Base-by-base conservation (phyloP, 2,888 invertebrate genomes). In the Pseudococcus longispinus region DNA sequence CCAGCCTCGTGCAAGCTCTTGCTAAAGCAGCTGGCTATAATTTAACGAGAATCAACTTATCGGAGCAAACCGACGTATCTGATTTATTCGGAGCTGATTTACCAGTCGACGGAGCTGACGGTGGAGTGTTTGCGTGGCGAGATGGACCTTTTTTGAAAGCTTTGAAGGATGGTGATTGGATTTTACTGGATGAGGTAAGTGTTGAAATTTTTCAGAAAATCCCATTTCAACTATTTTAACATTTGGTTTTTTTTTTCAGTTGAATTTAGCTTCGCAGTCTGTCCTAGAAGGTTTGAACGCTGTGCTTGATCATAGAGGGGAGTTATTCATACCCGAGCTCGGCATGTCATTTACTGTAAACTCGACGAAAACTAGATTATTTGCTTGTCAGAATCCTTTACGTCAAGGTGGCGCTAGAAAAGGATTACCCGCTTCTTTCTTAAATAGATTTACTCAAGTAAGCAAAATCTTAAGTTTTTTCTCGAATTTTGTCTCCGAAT, bases 251-350 rank as follows among this genome's bases (percentile, higher is more conserved):
- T 74, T 89, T 90, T 46, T 89, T 13, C 32, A 93, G 92, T 92
- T 99, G 89, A 99, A 99, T 92, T 92, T 99, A 88, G 99, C 99
- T 0, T 98, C 99, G 0, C 99, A 99, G 91, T 97, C 98, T 0
- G 99, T 99, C 0, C 92, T 99, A 18, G 99, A 99, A 92, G 99
- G 99, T 42, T 93, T 99, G 3, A 99, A 99, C 90, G 99, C 99
- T 0, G 98, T 99, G 90, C 93, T 99, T 87, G 99, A 99, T 92
- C 99, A 99, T 90, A 93, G 99, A 89, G 97, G 97, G 0, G 97
- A 98, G 91, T 94, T 99, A 29, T 99, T 93, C 90, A 95, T 99
- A 87, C 98, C 99, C 0, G 99, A 99, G 91, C 92, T 99, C 15
- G 96, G 95, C 83, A 94, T 94, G 91, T 95, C 95, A 0, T 99